Conservation (phyloP, 2,113 vertebrate species). For the Paramormyrops kingsleyae region DNA sequence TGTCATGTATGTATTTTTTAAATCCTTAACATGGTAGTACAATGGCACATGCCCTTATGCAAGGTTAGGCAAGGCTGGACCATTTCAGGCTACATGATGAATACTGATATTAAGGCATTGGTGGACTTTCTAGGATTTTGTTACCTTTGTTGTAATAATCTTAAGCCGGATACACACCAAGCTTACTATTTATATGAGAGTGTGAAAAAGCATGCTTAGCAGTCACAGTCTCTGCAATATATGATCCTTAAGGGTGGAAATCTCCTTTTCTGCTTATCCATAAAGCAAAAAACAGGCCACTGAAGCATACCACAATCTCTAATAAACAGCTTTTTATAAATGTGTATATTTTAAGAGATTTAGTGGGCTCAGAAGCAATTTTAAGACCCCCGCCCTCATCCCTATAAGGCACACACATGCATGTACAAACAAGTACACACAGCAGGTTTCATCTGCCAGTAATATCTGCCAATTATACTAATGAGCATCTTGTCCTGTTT, state of each 20-base stretch:
- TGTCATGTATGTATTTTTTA: not conserved
- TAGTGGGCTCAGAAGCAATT: not conserved
- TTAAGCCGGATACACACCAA: not conserved
- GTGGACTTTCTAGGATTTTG: not conserved
- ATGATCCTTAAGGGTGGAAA: not conserved
- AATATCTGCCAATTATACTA: not conserved
- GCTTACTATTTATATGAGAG: not conserved
- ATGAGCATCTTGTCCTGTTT: not conserved
- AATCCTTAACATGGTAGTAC: not conserved
- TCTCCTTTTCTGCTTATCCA: conserved; percentile 5
- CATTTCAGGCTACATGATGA: not conserved
- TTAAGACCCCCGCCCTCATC: not conserved
- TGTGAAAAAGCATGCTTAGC: not conserved
- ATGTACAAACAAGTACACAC: not conserved
- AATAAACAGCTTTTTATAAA: not conserved
- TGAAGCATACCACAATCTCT: not conserved
- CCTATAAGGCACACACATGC: not conserved
- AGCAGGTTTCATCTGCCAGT: not conserved
- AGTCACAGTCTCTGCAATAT: not conserved
- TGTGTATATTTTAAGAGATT: not conserved
- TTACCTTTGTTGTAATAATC: not conserved
- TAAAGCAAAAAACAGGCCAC: not conserved
- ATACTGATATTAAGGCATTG: not conserved
- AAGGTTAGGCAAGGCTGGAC: not conserved
- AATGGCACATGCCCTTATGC: not conserved